A percentile compares a stretch with the other conserved stretches of the same genome.
phyloP scores from a whole-genome alignment of 2,797 vertebrate species.

The Huso huso region DNA sequence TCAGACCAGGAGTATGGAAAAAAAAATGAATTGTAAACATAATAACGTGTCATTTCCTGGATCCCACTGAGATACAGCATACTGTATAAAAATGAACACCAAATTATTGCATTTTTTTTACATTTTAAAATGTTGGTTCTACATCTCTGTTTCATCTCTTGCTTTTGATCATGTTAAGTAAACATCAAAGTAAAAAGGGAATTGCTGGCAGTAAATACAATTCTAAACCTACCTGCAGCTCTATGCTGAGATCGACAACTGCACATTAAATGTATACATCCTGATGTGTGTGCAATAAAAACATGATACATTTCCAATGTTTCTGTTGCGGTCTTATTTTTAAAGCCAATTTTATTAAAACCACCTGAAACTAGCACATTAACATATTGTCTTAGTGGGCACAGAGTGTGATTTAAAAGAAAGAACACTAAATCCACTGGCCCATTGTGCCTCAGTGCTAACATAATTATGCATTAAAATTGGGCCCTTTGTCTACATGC shows the following conservation, averaged over 20 bases:
- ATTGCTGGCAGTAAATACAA: constrained; percentile 28
- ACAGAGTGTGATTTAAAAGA: constrained; percentile 28
- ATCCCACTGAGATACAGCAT: no score
- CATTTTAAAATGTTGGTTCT: no score
- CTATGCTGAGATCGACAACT: constrained; percentile 25
- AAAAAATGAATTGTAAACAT: no score
- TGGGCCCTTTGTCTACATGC: constrained; percentile 21
- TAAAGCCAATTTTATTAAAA: constrained; percentile 30
- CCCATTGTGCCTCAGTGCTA: constrained; percentile 22
- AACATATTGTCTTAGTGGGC: constrained; percentile 28
- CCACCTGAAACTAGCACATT: constrained; percentile 32
- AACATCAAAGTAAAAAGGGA: constrained; percentile 23
- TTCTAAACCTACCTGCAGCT: constrained; percentile 23
- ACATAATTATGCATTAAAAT: constrained; percentile 34
- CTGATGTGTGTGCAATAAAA: constrained; percentile 13
- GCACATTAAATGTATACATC: constrained; percentile 26
- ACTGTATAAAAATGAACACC: no score
- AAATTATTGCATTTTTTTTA: no score
- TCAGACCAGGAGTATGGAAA: no score
- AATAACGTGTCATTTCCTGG: no score
- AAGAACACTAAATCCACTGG: constrained; percentile 10
- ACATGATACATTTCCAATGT: constrained; percentile 23
- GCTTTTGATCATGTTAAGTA: constrained; percentile 32
- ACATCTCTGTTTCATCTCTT: constrained; percentile 19
- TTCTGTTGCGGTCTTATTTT: constrained; percentile 30